Conservation (phyloP, 2,888 invertebrate species). For the Deilephila porcellus region DNA sequence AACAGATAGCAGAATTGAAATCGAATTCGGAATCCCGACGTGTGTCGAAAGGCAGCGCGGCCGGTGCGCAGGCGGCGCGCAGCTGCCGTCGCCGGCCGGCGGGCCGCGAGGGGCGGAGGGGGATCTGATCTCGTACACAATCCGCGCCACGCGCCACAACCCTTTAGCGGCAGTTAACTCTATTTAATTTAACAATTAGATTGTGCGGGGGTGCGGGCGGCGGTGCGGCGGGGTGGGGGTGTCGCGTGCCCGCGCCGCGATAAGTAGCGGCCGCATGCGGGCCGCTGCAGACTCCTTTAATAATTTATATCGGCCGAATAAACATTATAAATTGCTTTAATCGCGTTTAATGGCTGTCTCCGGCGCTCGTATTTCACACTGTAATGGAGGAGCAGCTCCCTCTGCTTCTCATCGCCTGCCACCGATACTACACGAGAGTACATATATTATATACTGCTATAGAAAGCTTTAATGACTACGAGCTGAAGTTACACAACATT, state of each 20-base stretch:
- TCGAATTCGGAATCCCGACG: slow-evolving; percentile 56
- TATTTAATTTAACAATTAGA: slow-evolving; percentile 59
- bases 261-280: slow-evolving; percentile 46
- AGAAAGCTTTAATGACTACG: too few relatives aligned
- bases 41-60: slow-evolving; percentile 44
- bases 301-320: slow-evolving; percentile 60
- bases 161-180: slow-evolving; percentile 68
- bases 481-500: too few relatives aligned
- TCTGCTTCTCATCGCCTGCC: not conserved
- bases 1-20: slow-evolving; percentile 56
- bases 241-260: slow-evolving; percentile 29
- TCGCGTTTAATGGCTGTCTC: slow-evolving; percentile 60
- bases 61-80: slow-evolving; percentile 45
- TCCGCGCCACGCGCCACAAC: slow-evolving; percentile 57
- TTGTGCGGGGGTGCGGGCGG: slow-evolving; percentile 39
- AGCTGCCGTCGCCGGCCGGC: slow-evolving; percentile 43
- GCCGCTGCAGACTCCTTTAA: slow-evolving; percentile 43
- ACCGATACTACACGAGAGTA: not conserved
- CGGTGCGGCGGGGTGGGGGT: slow-evolving; percentile 39
- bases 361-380: slow-evolving; percentile 33
- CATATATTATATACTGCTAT: too few relatives aligned
- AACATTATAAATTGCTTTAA: slow-evolving; percentile 74
- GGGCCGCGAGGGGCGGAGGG: slow-evolving; percentile 31
- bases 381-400: slow-evolving; percentile 5
- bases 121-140: slow-evolving; percentile 33